phyloP scores from a whole-genome alignment of 2,888 invertebrate genomes.

The Eueremaeus valkanovi region DNA sequence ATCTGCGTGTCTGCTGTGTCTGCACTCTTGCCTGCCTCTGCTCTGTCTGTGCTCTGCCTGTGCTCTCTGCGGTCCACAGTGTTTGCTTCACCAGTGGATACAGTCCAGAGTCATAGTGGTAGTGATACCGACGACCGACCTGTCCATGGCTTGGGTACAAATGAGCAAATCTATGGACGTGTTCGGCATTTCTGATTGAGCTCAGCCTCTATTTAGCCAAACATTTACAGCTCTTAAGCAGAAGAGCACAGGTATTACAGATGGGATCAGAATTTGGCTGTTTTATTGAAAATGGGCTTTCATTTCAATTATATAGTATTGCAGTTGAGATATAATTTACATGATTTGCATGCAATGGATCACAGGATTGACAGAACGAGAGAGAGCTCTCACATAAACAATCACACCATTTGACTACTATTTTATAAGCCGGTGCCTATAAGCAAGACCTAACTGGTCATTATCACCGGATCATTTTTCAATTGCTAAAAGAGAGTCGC shows the following conservation, averaged over 20 bases:
- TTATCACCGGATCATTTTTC: not conserved
- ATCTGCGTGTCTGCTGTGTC: constrained; percentile 11
- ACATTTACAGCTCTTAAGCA: not conserved
- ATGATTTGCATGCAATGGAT: not conserved
- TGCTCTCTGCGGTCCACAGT: not conserved
- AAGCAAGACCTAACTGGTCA: not conserved
- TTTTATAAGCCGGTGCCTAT: not conserved
- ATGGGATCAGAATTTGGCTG: not conserved
- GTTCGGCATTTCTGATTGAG: constrained; percentile 16
- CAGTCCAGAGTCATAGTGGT: not conserved
- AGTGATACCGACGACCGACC: constrained; percentile 1
- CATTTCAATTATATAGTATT: constrained; percentile 5
- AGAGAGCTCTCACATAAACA: not conserved
- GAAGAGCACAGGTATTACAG: constrained; percentile 15
- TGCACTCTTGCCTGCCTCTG: not conserved
- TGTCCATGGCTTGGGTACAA: constrained; percentile 23
- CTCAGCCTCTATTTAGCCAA: not conserved
- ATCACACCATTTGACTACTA: not conserved
- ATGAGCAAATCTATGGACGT: constrained; percentile 20
- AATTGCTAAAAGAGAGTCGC: not conserved
- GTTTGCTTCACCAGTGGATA: not conserved
- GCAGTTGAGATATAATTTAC: constrained; percentile 13
- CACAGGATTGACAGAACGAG: not conserved
- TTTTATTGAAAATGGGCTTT: not conserved
- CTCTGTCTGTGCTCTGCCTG: no score